These are phyloP conservation scores for Calephelis virginiensis DNA, from an alignment of 1,140 invertebrate genomes.

Conservation along the genomic window DNA sequence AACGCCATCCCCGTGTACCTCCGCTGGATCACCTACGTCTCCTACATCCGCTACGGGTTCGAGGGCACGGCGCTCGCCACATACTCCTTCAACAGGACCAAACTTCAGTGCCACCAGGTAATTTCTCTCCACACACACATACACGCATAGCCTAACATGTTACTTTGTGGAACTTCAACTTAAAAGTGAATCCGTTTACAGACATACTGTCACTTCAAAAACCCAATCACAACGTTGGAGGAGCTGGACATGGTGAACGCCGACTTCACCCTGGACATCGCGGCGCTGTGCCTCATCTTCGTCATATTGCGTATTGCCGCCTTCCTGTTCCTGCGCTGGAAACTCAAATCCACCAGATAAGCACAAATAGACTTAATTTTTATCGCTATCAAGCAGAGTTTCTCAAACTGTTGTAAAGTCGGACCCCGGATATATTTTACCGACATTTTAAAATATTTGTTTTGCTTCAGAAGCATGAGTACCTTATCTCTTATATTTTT, in stretches of 20 bases:
- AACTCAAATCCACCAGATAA: constrained; percentile 87
- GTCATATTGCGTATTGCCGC: constrained; percentile 91
- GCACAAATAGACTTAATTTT: constrained; percentile 20
- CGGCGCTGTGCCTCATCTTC: constrained; percentile 93
- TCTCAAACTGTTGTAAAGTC: too few relatives aligned
- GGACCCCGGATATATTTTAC: too few relatives aligned
- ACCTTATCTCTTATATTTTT: too few relatives aligned
- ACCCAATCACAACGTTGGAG: constrained; percentile 93
- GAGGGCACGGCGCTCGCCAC: constrained; percentile 96
- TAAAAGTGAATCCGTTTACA: constrained; percentile 41
- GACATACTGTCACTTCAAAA: constrained; percentile 93
- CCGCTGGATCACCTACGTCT: constrained; percentile 96
- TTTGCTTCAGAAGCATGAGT: too few relatives aligned
- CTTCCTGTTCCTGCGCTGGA: constrained; percentile 95
- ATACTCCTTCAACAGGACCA: constrained; percentile 91
- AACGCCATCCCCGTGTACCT: constrained; percentile 97
- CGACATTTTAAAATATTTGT: too few relatives aligned
- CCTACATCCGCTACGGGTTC: constrained; percentile 97
- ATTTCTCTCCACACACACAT: not conserved
- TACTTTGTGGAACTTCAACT: not conserved
- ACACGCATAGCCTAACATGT: too few relatives aligned
- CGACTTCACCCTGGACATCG: constrained; percentile 87
- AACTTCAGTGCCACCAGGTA: constrained; percentile 87
- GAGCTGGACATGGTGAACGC: constrained; percentile 91
- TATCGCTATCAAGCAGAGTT: constrained; percentile 17